Base-by-base conservation (phyloP, 1,140 invertebrate genomes). In the Scylla paramamosain region DNA sequence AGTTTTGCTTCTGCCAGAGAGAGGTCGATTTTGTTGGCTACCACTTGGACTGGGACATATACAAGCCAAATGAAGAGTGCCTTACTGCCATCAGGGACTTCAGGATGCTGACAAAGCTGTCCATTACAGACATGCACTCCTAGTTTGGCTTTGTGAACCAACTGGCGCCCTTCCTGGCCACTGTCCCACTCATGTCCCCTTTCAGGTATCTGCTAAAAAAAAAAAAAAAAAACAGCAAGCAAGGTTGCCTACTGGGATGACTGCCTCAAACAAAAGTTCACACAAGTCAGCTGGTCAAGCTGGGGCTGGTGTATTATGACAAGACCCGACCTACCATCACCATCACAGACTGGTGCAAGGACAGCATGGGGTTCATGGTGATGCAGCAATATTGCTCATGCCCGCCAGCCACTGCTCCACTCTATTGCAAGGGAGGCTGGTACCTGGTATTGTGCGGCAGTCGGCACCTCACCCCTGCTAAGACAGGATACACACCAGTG, bases 131-230 rank as follows among this genome's bases (percentile, higher is more conserved):
- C 32, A 52, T 46, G n/a, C 32, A 83, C 8, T 93, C 83, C 16
- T 93, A 83, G 92, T 86, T 29, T 31, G 82, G 32, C 2, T 52
- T 93, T 46, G 77, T 86, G 10, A 93, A 86, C 82, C 82, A 87
- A 14, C n/a, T 93, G 84, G 82, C 46, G 48, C 84, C 92, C n/a
- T 93, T 93, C 83, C 84, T 87, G 4, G 92, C n/a, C 29, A 48
- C 92, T 10, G 92, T 83, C 0, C 92, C 82, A 7, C 25, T 93
- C n/a, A 93, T 93, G 92, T 52, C 45, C n/a, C 45, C 82, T 0
- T 93, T 93, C 92, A 93, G 82, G 92, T 82, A 93, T 3, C 92
- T 93, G 45, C n/a, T 86, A n/a, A n/a, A n/a, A n/a, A n/a, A n/a
- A n/a, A n/a, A n/a, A n/a, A 16, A 86, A 28, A 46, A 93, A 93